Conservation (phyloP, 1,140 invertebrate genomes). For the Eriosoma lanigerum region DNA sequence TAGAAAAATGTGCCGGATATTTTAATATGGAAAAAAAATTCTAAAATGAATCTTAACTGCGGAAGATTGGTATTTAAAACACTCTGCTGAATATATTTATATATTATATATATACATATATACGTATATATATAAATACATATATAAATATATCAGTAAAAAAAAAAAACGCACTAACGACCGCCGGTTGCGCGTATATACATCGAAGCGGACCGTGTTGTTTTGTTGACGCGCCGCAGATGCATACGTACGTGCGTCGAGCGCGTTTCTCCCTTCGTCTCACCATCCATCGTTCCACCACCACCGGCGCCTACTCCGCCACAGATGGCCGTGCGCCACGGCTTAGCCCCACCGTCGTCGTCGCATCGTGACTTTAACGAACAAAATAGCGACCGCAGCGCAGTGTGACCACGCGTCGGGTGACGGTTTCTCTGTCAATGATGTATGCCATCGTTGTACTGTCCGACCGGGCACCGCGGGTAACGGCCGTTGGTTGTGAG, state of each 20-base stretch:
- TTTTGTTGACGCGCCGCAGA: constrained; percentile 33
- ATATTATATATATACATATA: neutral
- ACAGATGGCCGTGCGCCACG: neutral
- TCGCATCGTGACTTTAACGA: neutral
- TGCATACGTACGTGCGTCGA: constrained; percentile 18
- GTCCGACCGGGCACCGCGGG: no score
- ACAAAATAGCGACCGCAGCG: neutral
- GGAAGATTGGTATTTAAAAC: constrained; percentile 15
- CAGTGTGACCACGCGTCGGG: constrained; percentile 31
- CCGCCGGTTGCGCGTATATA: constrained; percentile 36
- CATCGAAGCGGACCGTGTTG: constrained; percentile 38
- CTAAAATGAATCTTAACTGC: neutral
- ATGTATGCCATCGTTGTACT: neutral
- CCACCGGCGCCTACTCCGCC: neutral
- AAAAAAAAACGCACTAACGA: constrained; percentile 24
- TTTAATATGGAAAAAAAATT: neutral
- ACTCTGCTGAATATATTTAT: constrained; percentile 3
- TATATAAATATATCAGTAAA: constrained; percentile 2
- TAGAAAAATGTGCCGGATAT: neutral
- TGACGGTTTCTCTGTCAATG: neutral
- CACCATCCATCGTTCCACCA: neutral
- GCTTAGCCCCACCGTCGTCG: neutral
- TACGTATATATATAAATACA: neutral
- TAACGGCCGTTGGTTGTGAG: no score
- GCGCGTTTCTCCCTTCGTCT: neutral